Percentiles rank a stretch among this genome's conserved stretches.
These are phyloP conservation scores for Pachyseris speciosa DNA, from an alignment of 64 coral and sea anemone species.

Conservation along the genomic window DNA sequence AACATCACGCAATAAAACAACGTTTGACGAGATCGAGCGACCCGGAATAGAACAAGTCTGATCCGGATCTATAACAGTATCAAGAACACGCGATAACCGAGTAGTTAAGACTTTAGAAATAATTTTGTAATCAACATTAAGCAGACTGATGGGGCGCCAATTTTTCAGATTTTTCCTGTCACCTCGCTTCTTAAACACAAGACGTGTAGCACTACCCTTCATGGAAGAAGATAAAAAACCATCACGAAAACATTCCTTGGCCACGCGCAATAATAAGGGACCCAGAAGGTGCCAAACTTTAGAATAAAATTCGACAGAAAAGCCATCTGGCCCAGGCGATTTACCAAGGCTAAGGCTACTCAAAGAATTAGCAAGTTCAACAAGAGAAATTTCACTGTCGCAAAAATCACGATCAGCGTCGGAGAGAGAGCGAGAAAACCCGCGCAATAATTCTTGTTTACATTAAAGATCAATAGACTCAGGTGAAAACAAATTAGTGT, in stretches of 20 bases:
- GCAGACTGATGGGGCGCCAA: conserved; percentile 13
- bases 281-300: conserved; percentile 1
- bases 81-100: background rate
- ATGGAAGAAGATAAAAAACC: background rate
- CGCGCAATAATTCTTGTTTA: background rate
- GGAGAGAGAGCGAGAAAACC: background rate
- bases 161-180: conserved; percentile 4
- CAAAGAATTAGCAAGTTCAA: conserved; percentile 3
- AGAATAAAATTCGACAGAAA: conserved; percentile 24
- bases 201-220: background rate
- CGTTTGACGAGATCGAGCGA: background rate
- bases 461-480: background rate
- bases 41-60: conserved; percentile 16
- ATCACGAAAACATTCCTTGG: too few species aligned
- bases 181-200: conserved; percentile 13
- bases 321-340: conserved; percentile 28
- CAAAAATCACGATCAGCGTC: background rate
- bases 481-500: background rate
- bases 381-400: background rate
- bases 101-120: background rate
- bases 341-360: background rate
- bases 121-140: conserved; percentile 45
- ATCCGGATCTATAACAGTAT: background rate
- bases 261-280: too few species aligned
- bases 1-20: background rate